Evolutionary conservation across 2,113 vertebrate species (phyloP).

Genomic region (Paramisgurnus dabryanus): DNA sequence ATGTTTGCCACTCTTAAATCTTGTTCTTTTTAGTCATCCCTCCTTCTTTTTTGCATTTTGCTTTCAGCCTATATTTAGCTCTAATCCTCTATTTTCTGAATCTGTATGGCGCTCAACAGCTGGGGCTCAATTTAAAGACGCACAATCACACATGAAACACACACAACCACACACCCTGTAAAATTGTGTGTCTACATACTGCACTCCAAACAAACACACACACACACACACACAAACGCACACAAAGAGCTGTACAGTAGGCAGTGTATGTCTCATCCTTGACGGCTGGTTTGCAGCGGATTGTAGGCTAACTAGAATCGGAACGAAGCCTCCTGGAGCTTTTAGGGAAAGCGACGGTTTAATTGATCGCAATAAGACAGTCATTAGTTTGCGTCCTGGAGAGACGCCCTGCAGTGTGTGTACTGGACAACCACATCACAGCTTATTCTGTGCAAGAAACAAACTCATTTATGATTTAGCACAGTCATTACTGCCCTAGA

Average conservation of each 20-base stretch:
- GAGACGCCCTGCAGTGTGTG: conserved; percentile 28
- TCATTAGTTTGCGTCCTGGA: conserved; percentile 37
- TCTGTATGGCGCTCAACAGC: conserved; percentile 71
- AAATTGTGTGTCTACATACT: conserved; percentile 19
- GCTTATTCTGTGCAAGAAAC: conserved; percentile 14
- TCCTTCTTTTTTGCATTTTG: background rate
- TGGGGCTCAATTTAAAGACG: conserved; percentile 61
- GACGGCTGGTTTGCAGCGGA: conserved; percentile 32
- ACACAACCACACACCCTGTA: conserved; percentile 29
- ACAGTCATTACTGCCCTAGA: conserved; percentile 21
- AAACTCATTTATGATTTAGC: conserved; percentile 28
- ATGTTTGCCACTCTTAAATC: background rate
- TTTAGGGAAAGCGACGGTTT: conserved; percentile 16
- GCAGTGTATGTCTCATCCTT: conserved; percentile 25
- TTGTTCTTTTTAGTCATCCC: background rate
- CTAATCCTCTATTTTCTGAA: conserved; percentile 68
- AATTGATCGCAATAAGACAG: conserved; percentile 29
- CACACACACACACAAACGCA: background rate
- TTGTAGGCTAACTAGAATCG: conserved; percentile 31
- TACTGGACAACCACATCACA: conserved; percentile 20
- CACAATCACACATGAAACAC: conserved; percentile 42
- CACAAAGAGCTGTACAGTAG: background rate
- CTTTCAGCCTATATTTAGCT: conserved; percentile 64
- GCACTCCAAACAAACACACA: conserved; percentile 24
- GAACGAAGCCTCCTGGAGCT: conserved; percentile 4